A percentile compares a stretch with the other conserved stretches of the same genome.
phyloP scores from a whole-genome alignment of 2,888 invertebrate genomes.

The Arrhopalites spinosus region DNA sequence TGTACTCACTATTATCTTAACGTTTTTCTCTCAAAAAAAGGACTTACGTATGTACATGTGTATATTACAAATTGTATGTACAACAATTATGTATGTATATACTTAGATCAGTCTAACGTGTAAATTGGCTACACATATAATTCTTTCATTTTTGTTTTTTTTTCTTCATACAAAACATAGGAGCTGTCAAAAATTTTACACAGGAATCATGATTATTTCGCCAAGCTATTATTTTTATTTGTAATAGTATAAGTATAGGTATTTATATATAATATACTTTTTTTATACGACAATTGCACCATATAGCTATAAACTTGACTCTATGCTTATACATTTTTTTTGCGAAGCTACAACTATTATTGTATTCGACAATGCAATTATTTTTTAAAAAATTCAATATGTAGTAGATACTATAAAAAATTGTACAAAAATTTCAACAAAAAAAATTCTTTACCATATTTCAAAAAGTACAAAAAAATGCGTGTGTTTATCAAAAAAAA shows the following conservation, averaged over 20 bases:
- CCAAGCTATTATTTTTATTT: neutral
- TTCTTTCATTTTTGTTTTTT: neutral
- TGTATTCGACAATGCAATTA: too few species aligned
- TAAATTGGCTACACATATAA: slow-evolving; percentile 7
- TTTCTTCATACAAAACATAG: neutral
- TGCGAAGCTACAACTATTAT: neutral
- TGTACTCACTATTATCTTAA: too few species aligned
- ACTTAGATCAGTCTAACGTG: slow-evolving; percentile 19
- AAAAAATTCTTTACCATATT: neutral
- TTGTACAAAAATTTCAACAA: slow-evolving; percentile 11
- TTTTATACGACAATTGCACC: neutral
- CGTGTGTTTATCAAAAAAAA: slow-evolving; percentile 1
- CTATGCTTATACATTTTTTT: slow-evolving; percentile 5
- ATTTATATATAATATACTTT: too few species aligned
- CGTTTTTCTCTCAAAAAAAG: neutral
- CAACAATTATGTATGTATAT: neutral
- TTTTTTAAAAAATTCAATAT: too few species aligned
- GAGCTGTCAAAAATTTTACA: slow-evolving; percentile 16
- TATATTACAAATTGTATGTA: neutral
- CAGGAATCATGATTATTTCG: slow-evolving; percentile 28
- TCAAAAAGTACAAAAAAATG: neutral
- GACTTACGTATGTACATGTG: neutral
- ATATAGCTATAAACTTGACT: neutral
- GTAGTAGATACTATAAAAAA: neutral
- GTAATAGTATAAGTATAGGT: neutral